These are phyloP conservation scores for Bombus ignitus DNA, from an alignment of 1,140 invertebrate species.

Conservation along the genomic window DNA sequence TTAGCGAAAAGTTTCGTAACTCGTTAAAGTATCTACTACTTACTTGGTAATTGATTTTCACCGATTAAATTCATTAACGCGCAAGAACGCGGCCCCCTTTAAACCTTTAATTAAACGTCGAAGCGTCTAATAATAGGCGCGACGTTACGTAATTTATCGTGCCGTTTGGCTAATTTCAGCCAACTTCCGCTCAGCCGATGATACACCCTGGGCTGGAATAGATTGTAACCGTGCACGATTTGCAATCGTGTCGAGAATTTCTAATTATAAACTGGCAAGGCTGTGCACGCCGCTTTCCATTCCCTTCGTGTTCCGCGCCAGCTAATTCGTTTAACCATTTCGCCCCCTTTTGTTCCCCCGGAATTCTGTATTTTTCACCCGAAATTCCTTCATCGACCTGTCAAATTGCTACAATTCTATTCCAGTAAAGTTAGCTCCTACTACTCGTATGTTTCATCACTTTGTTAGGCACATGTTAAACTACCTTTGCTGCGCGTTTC, in stretches of 20 bases:
- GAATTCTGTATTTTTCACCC: neutral
- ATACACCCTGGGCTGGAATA: conserved; percentile 5
- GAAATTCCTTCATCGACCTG: neutral
- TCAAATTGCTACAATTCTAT: too few relatives aligned
- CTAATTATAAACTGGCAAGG: conserved; percentile 38
- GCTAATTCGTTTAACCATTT: neutral
- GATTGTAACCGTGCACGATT: conserved; percentile 17
- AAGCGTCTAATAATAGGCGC: conserved; percentile 28
- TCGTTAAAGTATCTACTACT: neutral
- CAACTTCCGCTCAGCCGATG: neutral
- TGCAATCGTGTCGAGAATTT: conserved; percentile 23
- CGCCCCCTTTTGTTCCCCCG: neutral
- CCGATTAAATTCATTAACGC: conserved; percentile 6
- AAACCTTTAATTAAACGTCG: conserved; percentile 27
- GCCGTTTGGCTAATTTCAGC: conserved; percentile 24
- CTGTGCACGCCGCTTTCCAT: conserved; percentile 1
- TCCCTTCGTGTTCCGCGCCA: neutral
- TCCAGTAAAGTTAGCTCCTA: too few relatives aligned
- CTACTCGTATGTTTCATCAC: too few relatives aligned
- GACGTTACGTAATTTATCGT: conserved; percentile 21
- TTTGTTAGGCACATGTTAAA: too few relatives aligned
- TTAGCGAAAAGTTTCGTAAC: neutral
- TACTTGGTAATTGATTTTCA: neutral
- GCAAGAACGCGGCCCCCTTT: neutral
- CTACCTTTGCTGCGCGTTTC: too few relatives aligned